phyloP scores from a whole-genome alignment of 2,113 vertebrate genomes.

The Seriola rivoliana region DNA sequence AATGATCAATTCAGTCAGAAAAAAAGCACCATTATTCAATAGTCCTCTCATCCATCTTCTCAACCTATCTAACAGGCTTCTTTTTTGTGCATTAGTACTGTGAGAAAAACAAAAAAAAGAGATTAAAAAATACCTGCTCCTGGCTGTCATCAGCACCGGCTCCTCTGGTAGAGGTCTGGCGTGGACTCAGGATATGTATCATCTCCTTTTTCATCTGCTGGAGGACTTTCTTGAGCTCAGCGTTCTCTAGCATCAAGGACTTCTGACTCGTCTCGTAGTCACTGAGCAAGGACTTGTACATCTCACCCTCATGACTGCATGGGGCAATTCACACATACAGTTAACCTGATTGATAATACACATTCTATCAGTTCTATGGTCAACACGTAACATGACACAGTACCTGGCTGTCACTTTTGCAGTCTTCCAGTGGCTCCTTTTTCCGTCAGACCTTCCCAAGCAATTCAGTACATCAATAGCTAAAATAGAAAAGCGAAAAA shows the following conservation, averaged over 20 bases:
- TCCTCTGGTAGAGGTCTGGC: slow-evolving; percentile 85
- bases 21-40: background rate
- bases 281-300: slow-evolving; percentile 92
- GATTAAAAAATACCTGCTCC: slow-evolving; percentile 81
- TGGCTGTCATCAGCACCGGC: slow-evolving; percentile 86
- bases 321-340: slow-evolving; percentile 56
- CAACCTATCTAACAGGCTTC: background rate
- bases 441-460: slow-evolving; percentile 94
- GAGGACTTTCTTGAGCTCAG: slow-evolving; percentile 95
- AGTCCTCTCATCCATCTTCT: background rate
- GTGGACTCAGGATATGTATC: slow-evolving; percentile 91
- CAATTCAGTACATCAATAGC: slow-evolving; percentile 95
- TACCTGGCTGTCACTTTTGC: slow-evolving; percentile 90
- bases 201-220: slow-evolving; percentile 99
- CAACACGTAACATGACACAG: background rate
- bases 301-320: slow-evolving; percentile 92
- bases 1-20: background rate
- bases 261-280: slow-evolving; percentile 93
- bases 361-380: background rate
- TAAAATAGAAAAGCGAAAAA: slow-evolving; percentile 61
- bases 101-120: background rate
- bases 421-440: slow-evolving; percentile 95
- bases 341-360: background rate
- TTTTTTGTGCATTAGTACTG: background rate
- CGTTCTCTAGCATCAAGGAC: slow-evolving; percentile 92